Evolutionary conservation across 2,888 invertebrate genomes (phyloP), one percentile per base, ranked within the genome.

Genomic region (Drosophila maculinotata): DNA sequence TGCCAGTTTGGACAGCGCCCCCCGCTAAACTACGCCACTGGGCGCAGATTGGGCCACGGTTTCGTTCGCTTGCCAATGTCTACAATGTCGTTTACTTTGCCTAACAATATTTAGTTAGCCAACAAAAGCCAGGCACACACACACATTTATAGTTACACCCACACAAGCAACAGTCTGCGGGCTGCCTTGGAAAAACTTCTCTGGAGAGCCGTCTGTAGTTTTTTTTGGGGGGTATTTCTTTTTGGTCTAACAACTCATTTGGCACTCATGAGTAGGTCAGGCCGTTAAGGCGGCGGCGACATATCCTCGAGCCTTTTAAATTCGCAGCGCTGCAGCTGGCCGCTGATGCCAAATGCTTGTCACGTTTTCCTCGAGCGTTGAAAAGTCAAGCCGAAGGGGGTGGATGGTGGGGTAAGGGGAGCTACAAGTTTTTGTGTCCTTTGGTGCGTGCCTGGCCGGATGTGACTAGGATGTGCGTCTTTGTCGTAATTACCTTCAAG

Each of bases 91-190:
- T 87, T 80, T 79, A 86, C 86, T 80, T 80, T 80, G 70, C 71
- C 80, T 88, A 86, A 81, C 88, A 86, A 88, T 86, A 87, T 80
- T 87, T 84, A 80, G 81, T 87, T 87, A 68, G 87, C 82, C 70
- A 70, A 84, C 85, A 80, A 86, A 81, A 83, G 79, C 62, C 68
- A 49, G 12, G 48, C 57, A 39, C 59, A 56, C 52, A 48, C 52
- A 49, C 56, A 53, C 5, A 33, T 36, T 14, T 20, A 42, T 28
- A 47, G 6, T 44, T 25, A 31, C 35, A 23, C 25, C 42, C 47
- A 17, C 14, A 30, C 15, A 20, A 31, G 47, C 44, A 48, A 39
- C 45, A 42, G 57, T 70, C 48, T 49, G 51, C 5, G 42, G 57
- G 31, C 41, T 31, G 52, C 20, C 28, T 26, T 15, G 25, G 12